phyloP scores from a whole-genome alignment of 2,113 vertebrate species.

The Scytalopus superciliaris region DNA sequence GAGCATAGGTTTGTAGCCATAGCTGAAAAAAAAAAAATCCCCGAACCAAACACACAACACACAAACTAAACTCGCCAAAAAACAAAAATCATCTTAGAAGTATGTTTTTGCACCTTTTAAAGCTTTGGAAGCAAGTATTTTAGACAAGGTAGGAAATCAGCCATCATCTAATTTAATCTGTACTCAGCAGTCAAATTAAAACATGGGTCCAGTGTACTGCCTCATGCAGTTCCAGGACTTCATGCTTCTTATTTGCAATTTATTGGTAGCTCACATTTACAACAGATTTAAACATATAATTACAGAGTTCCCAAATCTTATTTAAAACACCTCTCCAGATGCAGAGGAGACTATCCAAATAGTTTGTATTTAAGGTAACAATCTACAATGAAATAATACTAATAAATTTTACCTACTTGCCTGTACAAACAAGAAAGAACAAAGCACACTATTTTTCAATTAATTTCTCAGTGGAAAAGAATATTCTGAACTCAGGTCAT shows the following conservation, averaged over 20 bases:
- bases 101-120: not conserved
- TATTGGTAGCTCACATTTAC: not conserved
- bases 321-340: not conserved
- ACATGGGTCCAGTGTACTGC: rapidly evolving
- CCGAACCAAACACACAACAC: not conserved
- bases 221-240: not conserved
- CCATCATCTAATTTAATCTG: not conserved
- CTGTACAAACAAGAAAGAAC: not conserved
- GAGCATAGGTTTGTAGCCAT: not conserved
- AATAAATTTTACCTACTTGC: not conserved
- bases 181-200: not conserved
- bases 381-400: not conserved
- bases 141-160: not conserved
- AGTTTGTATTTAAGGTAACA: not conserved
- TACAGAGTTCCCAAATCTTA: not conserved
- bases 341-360: not conserved
- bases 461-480: not conserved
- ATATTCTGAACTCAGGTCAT: not conserved
- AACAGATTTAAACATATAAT: not conserved
- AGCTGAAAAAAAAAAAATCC: too few species aligned
- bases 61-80: not conserved
- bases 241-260: not conserved
- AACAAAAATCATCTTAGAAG: not conserved
- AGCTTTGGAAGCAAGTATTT: not conserved
- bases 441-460: not conserved